Evolutionary conservation across 2,113 vertebrate species (phyloP).

Genomic region (Galbula dea): DNA sequence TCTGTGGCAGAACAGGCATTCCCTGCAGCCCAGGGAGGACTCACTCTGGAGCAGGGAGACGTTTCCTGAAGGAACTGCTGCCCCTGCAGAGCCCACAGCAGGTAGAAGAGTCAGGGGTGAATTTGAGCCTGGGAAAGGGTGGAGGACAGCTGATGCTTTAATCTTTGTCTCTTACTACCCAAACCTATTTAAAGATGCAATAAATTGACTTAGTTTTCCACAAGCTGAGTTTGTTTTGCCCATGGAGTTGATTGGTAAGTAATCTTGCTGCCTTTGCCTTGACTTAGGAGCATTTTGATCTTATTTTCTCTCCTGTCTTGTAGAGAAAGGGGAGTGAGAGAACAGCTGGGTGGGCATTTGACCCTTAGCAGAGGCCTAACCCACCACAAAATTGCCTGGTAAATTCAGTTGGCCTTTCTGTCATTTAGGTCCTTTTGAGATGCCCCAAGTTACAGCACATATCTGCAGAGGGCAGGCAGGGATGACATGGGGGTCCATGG

Average conservation of each 20-base stretch:
- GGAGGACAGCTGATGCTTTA: neutral
- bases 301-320: neutral
- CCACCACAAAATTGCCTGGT: neutral
- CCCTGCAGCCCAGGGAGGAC: neutral
- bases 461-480: neutral
- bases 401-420: neutral
- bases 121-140: neutral
- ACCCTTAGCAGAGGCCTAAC: neutral
- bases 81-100: fast-evolving
- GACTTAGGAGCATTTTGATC: neutral
- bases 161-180: neutral
- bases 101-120: neutral
- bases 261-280: neutral
- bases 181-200: neutral
- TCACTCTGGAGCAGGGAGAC: neutral
- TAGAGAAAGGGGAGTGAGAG: neutral
- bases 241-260: neutral
- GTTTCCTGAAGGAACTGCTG: neutral
- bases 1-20: neutral
- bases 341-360: neutral
- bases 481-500: fast-evolving
- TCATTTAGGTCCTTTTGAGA: neutral
- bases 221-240: neutral
- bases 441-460: no score
- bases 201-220: neutral